A percentile compares a stretch with the other conserved stretches of the same genome.
Conservation (phyloP, 2,113 vertebrate species). For the Eptesicus fuscus region DNA sequence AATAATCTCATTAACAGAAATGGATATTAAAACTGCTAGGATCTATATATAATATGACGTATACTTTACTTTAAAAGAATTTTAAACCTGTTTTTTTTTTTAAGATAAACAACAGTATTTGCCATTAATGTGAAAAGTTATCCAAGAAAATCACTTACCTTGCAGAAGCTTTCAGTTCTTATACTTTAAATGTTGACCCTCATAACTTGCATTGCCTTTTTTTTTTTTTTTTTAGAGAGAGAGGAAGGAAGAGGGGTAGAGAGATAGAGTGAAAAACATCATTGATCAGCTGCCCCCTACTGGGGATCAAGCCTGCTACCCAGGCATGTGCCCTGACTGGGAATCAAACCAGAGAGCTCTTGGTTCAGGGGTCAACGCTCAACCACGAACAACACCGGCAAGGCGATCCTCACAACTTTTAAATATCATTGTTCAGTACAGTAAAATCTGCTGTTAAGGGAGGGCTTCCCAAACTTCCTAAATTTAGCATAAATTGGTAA, state of each 20-base stretch:
- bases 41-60: slow-evolving; percentile 9
- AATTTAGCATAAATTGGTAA: background rate
- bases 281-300: no score
- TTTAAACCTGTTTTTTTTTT: background rate
- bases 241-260: no score
- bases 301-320: no score
- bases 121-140: slow-evolving; percentile 8
- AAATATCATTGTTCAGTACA: background rate
- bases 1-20: slow-evolving; percentile 36
- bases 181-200: background rate
- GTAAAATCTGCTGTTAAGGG: background rate
- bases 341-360: no score
- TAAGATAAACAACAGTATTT: background rate
- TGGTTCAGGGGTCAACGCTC: no score
- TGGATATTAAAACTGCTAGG: background rate
- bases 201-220: background rate
- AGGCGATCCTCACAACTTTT: background rate
- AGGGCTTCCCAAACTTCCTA: background rate
- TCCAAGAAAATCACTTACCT: slow-evolving; percentile 6
- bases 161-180: slow-evolving; percentile 2
- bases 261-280: no score
- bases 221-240: no score
- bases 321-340: no score
- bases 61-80: slow-evolving; percentile 16
- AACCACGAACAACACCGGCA: no score